These are phyloP conservation scores for Albula goreensis DNA, from an alignment of 2,113 vertebrate genomes.

Conservation along the genomic window DNA sequence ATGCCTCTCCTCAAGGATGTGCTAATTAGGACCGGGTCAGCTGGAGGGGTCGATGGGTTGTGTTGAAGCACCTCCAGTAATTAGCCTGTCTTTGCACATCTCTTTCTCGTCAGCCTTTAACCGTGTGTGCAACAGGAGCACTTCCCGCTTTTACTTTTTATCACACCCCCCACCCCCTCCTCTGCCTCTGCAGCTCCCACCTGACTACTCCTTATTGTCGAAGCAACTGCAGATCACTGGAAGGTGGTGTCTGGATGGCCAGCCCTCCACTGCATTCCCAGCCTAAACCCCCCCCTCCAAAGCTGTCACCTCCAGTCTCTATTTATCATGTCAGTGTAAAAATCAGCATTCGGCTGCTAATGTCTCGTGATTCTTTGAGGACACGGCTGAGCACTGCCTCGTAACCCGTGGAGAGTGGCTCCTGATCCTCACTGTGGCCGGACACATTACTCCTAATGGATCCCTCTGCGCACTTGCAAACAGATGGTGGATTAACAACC, in stretches of 20 bases:
- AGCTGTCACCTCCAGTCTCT: slow-evolving; percentile 37
- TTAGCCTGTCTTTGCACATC: slow-evolving; percentile 27
- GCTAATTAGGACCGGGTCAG: slow-evolving; percentile 35
- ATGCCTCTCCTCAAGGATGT: slow-evolving; percentile 18
- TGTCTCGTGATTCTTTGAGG: slow-evolving; percentile 69
- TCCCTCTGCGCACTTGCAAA: slow-evolving; percentile 64
- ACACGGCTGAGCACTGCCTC: slow-evolving; percentile 31
- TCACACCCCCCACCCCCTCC: slow-evolving; percentile 23
- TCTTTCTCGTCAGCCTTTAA: slow-evolving; percentile 30
- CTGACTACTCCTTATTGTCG: neutral
- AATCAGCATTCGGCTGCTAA: slow-evolving; percentile 57
- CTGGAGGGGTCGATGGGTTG: slow-evolving; percentile 21
- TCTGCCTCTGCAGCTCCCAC: slow-evolving; percentile 1
- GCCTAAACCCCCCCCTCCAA: neutral
- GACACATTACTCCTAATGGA: slow-evolving; percentile 70
- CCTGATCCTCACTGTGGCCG: slow-evolving; percentile 62
- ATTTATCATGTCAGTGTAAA: slow-evolving; percentile 50
- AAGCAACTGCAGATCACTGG: neutral
- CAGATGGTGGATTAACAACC: slow-evolving; percentile 79
- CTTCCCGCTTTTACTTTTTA: slow-evolving; percentile 2
- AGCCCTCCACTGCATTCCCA: neutral
- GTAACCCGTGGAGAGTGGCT: slow-evolving; percentile 47
- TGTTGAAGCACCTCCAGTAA: slow-evolving; percentile 16
- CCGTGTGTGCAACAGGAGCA: neutral
- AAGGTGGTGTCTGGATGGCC: neutral